A percentile compares a stretch with the other conserved stretches of the same genome.
These are phyloP conservation scores for Pedionomus torquatus DNA, from an alignment of 2,113 vertebrate species.

Conservation along the genomic window DNA sequence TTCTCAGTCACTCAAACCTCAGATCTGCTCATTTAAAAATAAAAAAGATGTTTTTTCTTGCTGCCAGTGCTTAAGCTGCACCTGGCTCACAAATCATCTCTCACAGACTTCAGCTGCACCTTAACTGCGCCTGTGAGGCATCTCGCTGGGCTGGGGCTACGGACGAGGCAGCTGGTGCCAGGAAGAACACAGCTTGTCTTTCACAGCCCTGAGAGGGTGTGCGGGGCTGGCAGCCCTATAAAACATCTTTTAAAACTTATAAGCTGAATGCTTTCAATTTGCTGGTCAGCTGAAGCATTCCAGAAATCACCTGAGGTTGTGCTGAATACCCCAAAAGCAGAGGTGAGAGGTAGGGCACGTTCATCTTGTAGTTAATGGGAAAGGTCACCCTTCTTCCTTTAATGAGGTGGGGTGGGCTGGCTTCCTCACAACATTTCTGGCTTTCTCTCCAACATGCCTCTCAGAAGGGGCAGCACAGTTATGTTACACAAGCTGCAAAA, in stretches of 20 bases:
- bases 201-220: neutral
- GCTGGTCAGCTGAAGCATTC: neutral
- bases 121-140: neutral
- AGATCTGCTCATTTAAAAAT: constrained; percentile 6
- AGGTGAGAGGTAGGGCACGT: neutral
- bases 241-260: neutral
- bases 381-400: neutral
- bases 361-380: neutral
- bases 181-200: constrained; percentile 51
- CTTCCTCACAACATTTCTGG: neutral
- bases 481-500: neutral
- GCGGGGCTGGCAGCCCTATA: neutral
- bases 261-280: neutral
- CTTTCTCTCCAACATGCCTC: accelerated
- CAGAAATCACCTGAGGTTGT: neutral
- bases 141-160: neutral
- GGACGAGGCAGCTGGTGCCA: neutral
- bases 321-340: neutral
- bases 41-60: neutral
- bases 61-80: constrained; percentile 28
- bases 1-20: constrained; percentile 14
- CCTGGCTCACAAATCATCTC: constrained; percentile 56
- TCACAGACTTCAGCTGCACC: neutral
- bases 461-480: neutral
- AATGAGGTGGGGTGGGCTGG: neutral